Conservation (phyloP, 1,140 invertebrate species). For the Halesus radiatus region DNA sequence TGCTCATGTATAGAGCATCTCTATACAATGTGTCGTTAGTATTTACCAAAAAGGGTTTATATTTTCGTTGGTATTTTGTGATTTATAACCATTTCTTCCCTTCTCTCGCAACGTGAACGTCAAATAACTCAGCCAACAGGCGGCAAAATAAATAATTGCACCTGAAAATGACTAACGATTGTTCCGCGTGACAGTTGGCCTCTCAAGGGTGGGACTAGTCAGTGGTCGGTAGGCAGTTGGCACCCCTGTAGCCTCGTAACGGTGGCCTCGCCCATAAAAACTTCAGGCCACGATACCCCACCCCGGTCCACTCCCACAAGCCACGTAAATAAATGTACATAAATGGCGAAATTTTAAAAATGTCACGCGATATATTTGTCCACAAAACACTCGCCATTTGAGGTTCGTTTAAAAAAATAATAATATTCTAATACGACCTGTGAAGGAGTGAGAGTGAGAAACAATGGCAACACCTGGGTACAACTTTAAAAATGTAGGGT, state of each 20-base stretch:
- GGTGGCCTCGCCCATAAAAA: constrained; percentile 39
- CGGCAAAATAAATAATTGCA: constrained; percentile 55
- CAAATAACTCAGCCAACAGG: constrained; percentile 27
- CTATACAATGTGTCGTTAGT: too few species aligned
- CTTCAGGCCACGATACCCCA: not conserved
- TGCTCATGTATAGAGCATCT: too few species aligned
- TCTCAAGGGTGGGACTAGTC: not conserved
- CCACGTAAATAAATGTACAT: not conserved
- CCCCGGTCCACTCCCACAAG: not conserved
- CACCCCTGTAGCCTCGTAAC: too few species aligned
- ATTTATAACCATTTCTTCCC: constrained; percentile 1
- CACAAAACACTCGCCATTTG: not conserved
- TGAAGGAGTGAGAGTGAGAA: too few species aligned
- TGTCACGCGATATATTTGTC: constrained; percentile 32
- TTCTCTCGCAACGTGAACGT: constrained; percentile 3
- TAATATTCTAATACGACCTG: too few species aligned
- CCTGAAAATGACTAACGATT: constrained; percentile 54
- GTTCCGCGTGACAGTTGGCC: constrained; percentile 46
- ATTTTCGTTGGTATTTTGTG: constrained; percentile 1
- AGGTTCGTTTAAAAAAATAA: too few species aligned
- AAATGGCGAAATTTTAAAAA: constrained; percentile 36
- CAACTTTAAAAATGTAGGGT: too few species aligned
- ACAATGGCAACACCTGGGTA: too few species aligned
- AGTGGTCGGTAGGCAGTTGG: too few species aligned
- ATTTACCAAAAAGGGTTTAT: too few species aligned